phyloP scores from a whole-genome alignment of 2,113 vertebrate species.

The Syrrhaptes paradoxus region DNA sequence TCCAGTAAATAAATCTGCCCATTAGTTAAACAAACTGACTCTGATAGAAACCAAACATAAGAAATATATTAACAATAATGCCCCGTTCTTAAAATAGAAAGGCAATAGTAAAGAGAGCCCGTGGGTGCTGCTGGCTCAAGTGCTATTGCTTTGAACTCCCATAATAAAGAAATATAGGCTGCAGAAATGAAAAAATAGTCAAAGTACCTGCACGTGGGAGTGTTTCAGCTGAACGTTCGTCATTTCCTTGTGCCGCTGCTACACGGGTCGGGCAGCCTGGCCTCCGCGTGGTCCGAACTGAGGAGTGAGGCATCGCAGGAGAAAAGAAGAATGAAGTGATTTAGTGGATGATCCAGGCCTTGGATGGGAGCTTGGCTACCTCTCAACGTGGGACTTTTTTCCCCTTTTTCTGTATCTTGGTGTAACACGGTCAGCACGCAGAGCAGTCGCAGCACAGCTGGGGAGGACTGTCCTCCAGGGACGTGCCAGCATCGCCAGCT shows the following conservation, averaged over 20 bases:
- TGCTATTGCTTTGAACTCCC: background rate
- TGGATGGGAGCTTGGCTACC: accelerated
- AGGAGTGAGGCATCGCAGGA: accelerated
- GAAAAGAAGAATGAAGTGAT: accelerated
- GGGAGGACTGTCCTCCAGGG: accelerated
- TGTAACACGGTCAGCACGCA: accelerated
- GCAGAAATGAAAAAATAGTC: background rate
- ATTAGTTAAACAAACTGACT: conserved; percentile 55
- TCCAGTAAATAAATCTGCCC: conserved; percentile 52
- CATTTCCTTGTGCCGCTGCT: accelerated
- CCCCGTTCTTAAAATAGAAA: conserved; percentile 34
- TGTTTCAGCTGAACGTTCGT: accelerated
- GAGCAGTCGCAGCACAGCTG: background rate
- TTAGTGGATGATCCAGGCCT: accelerated
- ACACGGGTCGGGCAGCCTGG: background rate
- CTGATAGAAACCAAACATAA: conserved; percentile 26
- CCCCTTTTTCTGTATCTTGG: accelerated
- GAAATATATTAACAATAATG: conserved; percentile 30
- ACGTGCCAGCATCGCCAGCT: accelerated
- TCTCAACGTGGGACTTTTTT: accelerated
- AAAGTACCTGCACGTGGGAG: accelerated
- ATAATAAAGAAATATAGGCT: background rate
- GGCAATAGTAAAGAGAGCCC: background rate
- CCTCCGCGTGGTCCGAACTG: accelerated
- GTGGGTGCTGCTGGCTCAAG: background rate